Evolutionary conservation across 2,888 invertebrate species (phyloP).

Genomic region (Pollenia griseotomentosa): DNA sequence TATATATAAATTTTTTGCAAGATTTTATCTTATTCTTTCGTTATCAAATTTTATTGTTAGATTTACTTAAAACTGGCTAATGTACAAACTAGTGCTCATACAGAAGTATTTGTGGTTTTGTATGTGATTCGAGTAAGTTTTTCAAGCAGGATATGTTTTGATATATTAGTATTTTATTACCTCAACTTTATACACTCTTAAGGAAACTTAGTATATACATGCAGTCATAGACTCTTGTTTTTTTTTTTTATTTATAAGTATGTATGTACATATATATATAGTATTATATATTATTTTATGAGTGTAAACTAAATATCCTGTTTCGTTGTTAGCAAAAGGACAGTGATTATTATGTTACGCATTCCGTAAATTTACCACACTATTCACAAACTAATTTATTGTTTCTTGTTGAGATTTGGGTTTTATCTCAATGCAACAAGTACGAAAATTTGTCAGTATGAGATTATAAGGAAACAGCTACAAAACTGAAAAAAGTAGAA

Average conservation of each 20-base stretch:
- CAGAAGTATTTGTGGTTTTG: conserved; percentile 1
- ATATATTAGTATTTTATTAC: conserved; percentile 71
- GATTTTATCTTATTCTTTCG: conserved; percentile 44
- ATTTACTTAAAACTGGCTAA: conserved; percentile 17
- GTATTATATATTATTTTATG: too few relatives aligned
- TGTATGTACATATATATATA: too few relatives aligned
- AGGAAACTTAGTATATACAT: background rate
- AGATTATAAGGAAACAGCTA: conserved; percentile 26
- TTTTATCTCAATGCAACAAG: conserved; percentile 70
- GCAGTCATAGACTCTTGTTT: background rate
- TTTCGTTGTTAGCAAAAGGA: conserved; percentile 22
- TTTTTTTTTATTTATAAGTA: background rate
- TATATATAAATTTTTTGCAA: conserved; percentile 10
- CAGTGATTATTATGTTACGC: conserved; percentile 55
- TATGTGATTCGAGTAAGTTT: conserved; percentile 58
- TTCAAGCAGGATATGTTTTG: conserved; percentile 67
- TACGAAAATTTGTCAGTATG: conserved; percentile 64
- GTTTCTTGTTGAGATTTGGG: conserved; percentile 72
- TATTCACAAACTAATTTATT: conserved; percentile 69
- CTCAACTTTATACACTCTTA: conserved; percentile 57
- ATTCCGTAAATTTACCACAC: conserved; percentile 66
- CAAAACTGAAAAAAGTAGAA: conserved; percentile 9
- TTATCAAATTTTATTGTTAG: background rate
- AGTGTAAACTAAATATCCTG: conserved; percentile 17
- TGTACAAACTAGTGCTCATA: background rate